Evolutionary conservation across 2,797 vertebrate genomes (phyloP), one percentile per base, ranked within the genome.

Genomic region (Pachyuromys duprasi): DNA sequence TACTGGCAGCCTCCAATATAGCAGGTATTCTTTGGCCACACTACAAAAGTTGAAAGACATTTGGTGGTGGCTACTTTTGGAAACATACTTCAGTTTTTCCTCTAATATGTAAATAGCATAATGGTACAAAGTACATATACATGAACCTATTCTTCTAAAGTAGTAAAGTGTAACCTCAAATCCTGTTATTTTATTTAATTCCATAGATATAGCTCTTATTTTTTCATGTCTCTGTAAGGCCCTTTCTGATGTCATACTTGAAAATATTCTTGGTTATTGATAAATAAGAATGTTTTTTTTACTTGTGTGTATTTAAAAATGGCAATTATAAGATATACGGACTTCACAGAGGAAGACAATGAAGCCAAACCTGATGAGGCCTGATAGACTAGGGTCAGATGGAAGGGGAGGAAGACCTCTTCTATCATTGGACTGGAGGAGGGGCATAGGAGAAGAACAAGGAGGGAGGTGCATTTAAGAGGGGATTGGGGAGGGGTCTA

Each of bases 1-100:
- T 96, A 82, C 89, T 95, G 94, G 95, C 62, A 94, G 15, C 95
- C 95, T 95, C 93, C 95, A 95, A 70, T 65, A 72, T 49, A 49
- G 36, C 67, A 96, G 13, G 8, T 53, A 49, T 60, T 11, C 4
- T 79, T 88, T 89, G 22, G 26, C 24, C 13, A 24, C 11, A 72
- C 39, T 75, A 2, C 33, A 45, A 75, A 45, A n/a, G 11, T 0
- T n/a, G 62, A 81, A 42, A 83, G 15, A 86, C 82, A 72, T 4
- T 42, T 93, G 15, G 2, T 90, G 5, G 39, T 69, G 53, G 17
- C 49, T 45, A 79, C 69, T 89, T 49, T 63, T 74, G 42, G 24
- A 82, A 93, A 86, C 80, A 39, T 18, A 76, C 3, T 83, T 3
- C 62, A 82, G 57, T 74, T 76, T 0, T 69, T 88, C 80, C 11